Base-by-base conservation (phyloP, 2,113 vertebrate species). In the Rhinogobius similis region DNA sequence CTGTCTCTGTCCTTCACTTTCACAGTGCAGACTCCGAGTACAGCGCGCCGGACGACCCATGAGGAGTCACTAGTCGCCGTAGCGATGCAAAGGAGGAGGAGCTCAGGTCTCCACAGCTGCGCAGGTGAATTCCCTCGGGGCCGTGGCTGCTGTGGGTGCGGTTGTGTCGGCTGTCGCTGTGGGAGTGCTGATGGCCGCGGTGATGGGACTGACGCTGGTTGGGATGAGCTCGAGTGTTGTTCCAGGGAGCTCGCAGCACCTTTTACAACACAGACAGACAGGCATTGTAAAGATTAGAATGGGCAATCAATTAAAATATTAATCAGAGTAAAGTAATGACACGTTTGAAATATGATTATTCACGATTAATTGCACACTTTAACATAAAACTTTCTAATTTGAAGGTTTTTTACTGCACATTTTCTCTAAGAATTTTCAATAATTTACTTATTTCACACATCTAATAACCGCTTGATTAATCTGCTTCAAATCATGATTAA, bases 81-180 rank as follows among this genome's bases (percentile, higher is more conserved):
- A 98, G 87, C 5, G 96, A 96, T 0, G 91, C 92, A 0, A 94
- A 89, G 0, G 96, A 96, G 0, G 94, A 91, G 0, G 94, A 97
- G 88, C 93, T 99, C 65, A 98, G 92, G 77, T 99, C 97, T 1
- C 96, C 97, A 0, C 97, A 98, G 91, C 97, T 99, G 67, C 93
- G 95, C 65, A 98, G 91, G 87, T 98, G 96, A 65, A 97, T 96
- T 41, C 95, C 94, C 48, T 96, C 94, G 0, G 85, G 84, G 1
- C 64, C 74, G 1, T 79, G 86, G 69, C 78, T 66, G 71, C 91
- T 83, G 10, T 83, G 79, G 24, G 24, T 82, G 26, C 85, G 84
- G 79, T 89, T 90, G 76, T 93, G 90, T 9, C 90, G 84, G 68
- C 92, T 92, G 86, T 94, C 93, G 65, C 93, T 93, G 20, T 93